These are phyloP conservation scores for Falco rusticolus DNA, from an alignment of 2,797 vertebrate genomes.

Conservation along the genomic window DNA sequence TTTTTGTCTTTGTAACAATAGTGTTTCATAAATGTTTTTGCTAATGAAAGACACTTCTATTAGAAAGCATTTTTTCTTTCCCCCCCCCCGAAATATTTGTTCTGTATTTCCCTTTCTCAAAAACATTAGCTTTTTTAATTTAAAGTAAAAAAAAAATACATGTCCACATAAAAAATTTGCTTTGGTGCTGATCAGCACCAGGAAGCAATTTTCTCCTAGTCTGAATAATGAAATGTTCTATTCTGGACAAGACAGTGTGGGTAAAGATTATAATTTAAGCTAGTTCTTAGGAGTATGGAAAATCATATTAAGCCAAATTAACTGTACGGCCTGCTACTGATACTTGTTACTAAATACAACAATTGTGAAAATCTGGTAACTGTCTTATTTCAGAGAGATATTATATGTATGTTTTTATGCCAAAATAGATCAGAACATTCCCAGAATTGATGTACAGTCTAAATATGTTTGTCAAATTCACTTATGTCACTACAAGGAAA, in stretches of 20 bases:
- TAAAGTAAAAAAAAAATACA: neutral
- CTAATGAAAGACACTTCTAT: neutral
- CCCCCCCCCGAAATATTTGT: neutral
- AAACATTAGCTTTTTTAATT: neutral
- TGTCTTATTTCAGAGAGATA: neutral
- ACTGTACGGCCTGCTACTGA: neutral
- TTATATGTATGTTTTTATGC: neutral
- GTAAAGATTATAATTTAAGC: slow-evolving; percentile 48
- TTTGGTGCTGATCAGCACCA: neutral
- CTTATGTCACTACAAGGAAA: neutral
- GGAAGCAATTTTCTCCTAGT: neutral
- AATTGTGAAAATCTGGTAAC: neutral
- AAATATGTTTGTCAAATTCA: neutral
- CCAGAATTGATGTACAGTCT: neutral
- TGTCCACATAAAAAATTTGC: neutral
- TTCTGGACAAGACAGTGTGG: slow-evolving; percentile 24
- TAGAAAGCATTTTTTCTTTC: neutral
- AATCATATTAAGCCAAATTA: slow-evolving; percentile 54
- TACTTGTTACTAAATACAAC: neutral
- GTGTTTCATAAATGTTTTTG: neutral
- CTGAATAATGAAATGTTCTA: neutral
- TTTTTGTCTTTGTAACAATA: neutral
- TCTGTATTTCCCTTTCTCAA: neutral
- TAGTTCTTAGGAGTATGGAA: slow-evolving; percentile 42
- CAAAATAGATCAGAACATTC: neutral